These are phyloP conservation scores for Dallia pectoralis DNA, from an alignment of 2,797 vertebrate genomes.

Conservation along the genomic window DNA sequence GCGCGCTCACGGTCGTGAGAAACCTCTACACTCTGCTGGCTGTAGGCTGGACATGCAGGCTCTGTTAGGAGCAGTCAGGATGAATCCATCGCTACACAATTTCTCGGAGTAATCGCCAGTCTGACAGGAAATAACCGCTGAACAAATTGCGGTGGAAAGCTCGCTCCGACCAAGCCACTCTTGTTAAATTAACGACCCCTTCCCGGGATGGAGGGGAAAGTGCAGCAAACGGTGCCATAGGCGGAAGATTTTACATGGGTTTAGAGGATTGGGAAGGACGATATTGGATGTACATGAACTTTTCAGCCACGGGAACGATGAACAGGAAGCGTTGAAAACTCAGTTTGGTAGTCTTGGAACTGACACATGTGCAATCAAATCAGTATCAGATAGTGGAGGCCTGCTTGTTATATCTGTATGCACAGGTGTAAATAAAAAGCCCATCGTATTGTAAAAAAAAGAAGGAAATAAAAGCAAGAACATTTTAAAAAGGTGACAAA, in stretches of 20 bases:
- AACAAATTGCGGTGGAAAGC: background rate
- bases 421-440: slow-evolving; percentile 68
- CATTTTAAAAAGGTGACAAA: slow-evolving; percentile 48
- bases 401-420: slow-evolving; percentile 61
- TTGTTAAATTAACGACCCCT: no score
- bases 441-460: slow-evolving; percentile 27
- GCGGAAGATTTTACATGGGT: background rate
- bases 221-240: background rate
- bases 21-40: slow-evolving; percentile 32
- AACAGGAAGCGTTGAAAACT: slow-evolving; percentile 54
- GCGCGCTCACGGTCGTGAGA: slow-evolving; percentile 46
- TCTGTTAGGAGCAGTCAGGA: background rate
- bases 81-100: background rate
- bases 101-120: background rate
- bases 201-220: background rate
- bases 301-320: slow-evolving; percentile 42
- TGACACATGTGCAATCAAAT: slow-evolving; percentile 42
- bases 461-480: slow-evolving; percentile 54
- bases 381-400: slow-evolving; percentile 47
- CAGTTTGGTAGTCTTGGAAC: slow-evolving; percentile 65
- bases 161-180: background rate
- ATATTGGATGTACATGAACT: slow-evolving; percentile 30
- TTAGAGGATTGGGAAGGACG: background rate
- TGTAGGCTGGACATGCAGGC: background rate
- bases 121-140: background rate